phyloP scores from a whole-genome alignment of 2,888 invertebrate genomes.

The Iphiclides podalirius region DNA sequence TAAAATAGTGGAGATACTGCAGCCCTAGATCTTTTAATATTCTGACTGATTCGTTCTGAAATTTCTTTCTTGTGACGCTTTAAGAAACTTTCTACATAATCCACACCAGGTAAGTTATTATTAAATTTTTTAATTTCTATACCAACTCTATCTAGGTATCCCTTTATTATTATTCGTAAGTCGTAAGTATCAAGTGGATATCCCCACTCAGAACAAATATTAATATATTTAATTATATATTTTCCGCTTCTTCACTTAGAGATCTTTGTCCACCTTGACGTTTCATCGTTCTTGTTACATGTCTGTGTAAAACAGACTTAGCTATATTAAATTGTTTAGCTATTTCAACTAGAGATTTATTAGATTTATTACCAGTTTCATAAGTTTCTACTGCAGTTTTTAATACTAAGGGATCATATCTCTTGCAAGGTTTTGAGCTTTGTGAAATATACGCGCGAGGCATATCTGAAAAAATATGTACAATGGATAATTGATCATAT shows the following conservation, averaged over 20 bases:
- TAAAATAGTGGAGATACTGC: conserved; percentile 22
- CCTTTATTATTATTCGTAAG: conserved; percentile 12
- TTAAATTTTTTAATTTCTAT: conserved; percentile 20
- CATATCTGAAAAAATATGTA: no score
- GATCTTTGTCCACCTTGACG: conserved; percentile 16
- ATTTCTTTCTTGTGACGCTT: conserved; percentile 22
- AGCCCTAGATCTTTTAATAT: conserved; percentile 26
- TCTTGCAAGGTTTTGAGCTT: no score
- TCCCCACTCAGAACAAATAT: conserved; percentile 15
- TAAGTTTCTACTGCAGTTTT: background rate
- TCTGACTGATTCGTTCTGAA: conserved; percentile 22
- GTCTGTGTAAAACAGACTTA: conserved; percentile 19
- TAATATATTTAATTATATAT: conserved; percentile 13
- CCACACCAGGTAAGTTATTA: conserved; percentile 26
- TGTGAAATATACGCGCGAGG: no score
- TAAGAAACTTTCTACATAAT: conserved; percentile 24
- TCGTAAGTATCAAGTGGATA: conserved; percentile 6
- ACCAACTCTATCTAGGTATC: conserved; percentile 7
- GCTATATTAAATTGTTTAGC: conserved; percentile 14
- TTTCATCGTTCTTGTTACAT: conserved; percentile 17
- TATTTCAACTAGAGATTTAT: conserved; percentile 2
- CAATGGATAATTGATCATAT: no score
- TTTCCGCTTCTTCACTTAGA: conserved; percentile 11
- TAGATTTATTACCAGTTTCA: background rate
- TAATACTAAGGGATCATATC: conserved; percentile 2